Conservation (phyloP, 1,140 invertebrate species). For the Drosophila virilis region DNA sequence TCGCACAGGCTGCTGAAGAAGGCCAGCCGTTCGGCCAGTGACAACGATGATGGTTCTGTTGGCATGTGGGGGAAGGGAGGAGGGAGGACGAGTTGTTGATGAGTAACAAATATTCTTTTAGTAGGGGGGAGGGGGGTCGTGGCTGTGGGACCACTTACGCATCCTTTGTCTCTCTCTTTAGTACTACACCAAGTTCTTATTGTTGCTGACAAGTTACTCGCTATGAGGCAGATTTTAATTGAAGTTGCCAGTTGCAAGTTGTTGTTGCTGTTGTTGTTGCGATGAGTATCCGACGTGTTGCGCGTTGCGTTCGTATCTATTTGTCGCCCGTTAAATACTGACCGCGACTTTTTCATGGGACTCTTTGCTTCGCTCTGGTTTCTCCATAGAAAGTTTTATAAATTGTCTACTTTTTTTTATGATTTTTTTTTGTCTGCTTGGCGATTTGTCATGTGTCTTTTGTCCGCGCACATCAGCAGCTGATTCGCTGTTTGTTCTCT, state of each 20-base stretch:
- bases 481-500: slow-evolving; percentile 12
- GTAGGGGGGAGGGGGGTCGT: neutral
- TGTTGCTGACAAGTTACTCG: slow-evolving; percentile 24
- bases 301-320: slow-evolving; percentile 14
- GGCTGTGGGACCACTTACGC: slow-evolving; percentile 52
- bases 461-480: slow-evolving; percentile 1
- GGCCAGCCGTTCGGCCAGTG: slow-evolving; percentile 75
- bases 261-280: slow-evolving; percentile 25
- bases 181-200: neutral
- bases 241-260: slow-evolving; percentile 21
- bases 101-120: slow-evolving; percentile 4
- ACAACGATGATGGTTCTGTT: slow-evolving; percentile 77
- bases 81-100: neutral
- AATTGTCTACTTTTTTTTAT: slow-evolving; percentile 40
- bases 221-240: slow-evolving; percentile 55
- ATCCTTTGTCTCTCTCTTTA: slow-evolving; percentile 51
- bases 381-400: slow-evolving; percentile 62
- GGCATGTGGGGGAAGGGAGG: slow-evolving; percentile 1
- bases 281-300: slow-evolving; percentile 18
- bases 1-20: slow-evolving; percentile 78
- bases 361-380: slow-evolving; percentile 1
- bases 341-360: slow-evolving; percentile 15
- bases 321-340: slow-evolving; percentile 44
- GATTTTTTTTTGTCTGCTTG: slow-evolving; percentile 26
- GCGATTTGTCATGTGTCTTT: slow-evolving; percentile 13